These are phyloP conservation scores for Pseudotriccus pelzelni DNA, from an alignment of 2,797 vertebrate species.

Conservation along the genomic window DNA sequence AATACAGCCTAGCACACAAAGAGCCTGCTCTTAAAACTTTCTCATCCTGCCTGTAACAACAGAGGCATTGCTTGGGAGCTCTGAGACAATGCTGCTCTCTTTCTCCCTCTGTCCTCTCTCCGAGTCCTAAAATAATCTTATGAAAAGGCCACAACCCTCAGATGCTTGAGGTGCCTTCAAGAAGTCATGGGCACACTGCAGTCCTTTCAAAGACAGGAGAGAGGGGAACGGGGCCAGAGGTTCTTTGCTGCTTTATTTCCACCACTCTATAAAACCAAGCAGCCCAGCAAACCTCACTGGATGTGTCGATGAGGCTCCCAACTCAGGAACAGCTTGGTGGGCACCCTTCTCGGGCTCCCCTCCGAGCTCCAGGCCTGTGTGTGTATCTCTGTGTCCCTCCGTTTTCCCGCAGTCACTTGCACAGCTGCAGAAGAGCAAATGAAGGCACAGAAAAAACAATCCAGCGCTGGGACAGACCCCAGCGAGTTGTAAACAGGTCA, in stretches of 20 bases:
- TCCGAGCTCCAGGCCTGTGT: neutral
- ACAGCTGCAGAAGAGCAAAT: neutral
- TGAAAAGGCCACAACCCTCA: neutral
- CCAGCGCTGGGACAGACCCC: neutral
- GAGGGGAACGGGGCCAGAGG: neutral
- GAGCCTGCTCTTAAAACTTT: neutral
- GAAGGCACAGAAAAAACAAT: neutral
- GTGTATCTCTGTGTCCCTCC: neutral
- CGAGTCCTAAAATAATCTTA: neutral
- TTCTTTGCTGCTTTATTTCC: neutral
- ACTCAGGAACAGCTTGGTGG: neutral
- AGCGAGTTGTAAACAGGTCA: neutral
- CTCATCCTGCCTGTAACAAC: neutral
- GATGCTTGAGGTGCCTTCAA: neutral
- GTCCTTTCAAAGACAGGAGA: neutral
- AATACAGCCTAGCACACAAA: neutral
- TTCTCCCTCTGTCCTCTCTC: neutral
- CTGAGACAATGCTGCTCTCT: neutral
- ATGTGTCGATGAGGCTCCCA: neutral
- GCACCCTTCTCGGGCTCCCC: neutral
- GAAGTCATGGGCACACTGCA: neutral
- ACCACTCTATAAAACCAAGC: neutral
- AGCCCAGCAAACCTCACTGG: neutral
- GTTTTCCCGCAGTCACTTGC: neutral
- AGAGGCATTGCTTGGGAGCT: neutral